Conservation (phyloP, 2,113 vertebrate genomes). For the Pollachius pollachius region DNA sequence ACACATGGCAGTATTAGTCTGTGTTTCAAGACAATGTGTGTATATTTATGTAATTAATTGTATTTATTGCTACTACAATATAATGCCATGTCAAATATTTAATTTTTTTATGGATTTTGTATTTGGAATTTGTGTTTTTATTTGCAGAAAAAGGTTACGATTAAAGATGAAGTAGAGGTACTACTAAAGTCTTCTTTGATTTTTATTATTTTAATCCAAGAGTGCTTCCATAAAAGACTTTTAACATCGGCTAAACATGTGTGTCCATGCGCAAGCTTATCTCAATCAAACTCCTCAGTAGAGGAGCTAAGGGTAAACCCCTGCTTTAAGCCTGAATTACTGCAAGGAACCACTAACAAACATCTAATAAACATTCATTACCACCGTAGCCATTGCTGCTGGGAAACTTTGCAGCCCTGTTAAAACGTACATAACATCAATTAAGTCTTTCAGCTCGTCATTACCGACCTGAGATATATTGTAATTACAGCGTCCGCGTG, state of each 20-base stretch:
- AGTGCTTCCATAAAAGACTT: neutral
- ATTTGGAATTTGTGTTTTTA: slow-evolving; percentile 81
- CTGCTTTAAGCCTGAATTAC: slow-evolving; percentile 1
- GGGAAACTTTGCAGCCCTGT: slow-evolving; percentile 3
- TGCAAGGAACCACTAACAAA: slow-evolving; percentile 9
- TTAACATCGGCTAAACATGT: neutral
- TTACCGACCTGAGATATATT: slow-evolving; percentile 4
- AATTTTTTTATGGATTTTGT: slow-evolving; percentile 83
- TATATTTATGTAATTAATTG: slow-evolving; percentile 94
- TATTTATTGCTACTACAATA: slow-evolving; percentile 94
- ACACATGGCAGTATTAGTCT: slow-evolving; percentile 83
- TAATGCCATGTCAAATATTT: slow-evolving; percentile 80
- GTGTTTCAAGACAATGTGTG: slow-evolving; percentile 81
- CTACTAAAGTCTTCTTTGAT: slow-evolving; percentile 71
- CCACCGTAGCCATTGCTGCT: neutral
- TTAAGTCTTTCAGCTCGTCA: neutral
- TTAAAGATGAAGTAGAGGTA: slow-evolving; percentile 84
- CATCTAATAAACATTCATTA: slow-evolving; percentile 18
- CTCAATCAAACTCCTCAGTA: neutral
- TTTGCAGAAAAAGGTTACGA: slow-evolving; percentile 70
- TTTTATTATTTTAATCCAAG: slow-evolving; percentile 38
- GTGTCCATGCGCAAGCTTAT: too few species aligned
- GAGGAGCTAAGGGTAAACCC: too few species aligned
- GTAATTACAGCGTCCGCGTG: slow-evolving; percentile 33
- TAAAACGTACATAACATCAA: slow-evolving; percentile 5